Evolutionary conservation across 2,113 vertebrate species (phyloP).

Genomic region (Misgurnus mizolepis): DNA sequence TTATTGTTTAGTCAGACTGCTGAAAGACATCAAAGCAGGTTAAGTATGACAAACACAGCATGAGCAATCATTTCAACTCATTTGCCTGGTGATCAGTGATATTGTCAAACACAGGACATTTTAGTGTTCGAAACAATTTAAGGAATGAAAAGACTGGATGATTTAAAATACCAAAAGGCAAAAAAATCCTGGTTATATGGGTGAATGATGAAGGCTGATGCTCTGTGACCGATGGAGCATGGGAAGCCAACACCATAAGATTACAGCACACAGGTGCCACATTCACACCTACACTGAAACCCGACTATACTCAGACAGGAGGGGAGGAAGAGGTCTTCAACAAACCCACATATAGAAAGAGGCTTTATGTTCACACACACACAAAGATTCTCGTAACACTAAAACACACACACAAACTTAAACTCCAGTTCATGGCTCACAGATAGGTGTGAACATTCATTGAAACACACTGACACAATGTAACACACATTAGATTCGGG

Average conservation of each 20-base stretch:
- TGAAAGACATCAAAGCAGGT: no score
- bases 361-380: conserved; percentile 29
- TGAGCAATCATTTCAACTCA: no score
- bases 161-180: no score
- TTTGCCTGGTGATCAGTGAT: no score
- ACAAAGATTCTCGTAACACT: not conserved
- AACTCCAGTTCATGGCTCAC: not conserved
- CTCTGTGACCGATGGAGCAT: conserved; percentile 62
- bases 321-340: conserved; percentile 34
- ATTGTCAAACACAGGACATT: no score
- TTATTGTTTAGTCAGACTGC: no score
- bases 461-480: conserved; percentile 9
- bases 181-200: not conserved
- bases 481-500: conserved; percentile 13
- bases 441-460: conserved; percentile 25
- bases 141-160: no score
- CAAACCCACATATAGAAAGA: conserved; percentile 43
- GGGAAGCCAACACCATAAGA: conserved; percentile 61
- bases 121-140: no score
- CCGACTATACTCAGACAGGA: conserved; percentile 37
- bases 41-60: no score
- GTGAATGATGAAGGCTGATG: conserved; percentile 20
- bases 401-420: not conserved
- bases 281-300: conserved; percentile 63
- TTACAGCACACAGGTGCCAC: conserved; percentile 74